Base-by-base conservation (phyloP, 2,888 invertebrate species). In the Ceramica pisi region DNA sequence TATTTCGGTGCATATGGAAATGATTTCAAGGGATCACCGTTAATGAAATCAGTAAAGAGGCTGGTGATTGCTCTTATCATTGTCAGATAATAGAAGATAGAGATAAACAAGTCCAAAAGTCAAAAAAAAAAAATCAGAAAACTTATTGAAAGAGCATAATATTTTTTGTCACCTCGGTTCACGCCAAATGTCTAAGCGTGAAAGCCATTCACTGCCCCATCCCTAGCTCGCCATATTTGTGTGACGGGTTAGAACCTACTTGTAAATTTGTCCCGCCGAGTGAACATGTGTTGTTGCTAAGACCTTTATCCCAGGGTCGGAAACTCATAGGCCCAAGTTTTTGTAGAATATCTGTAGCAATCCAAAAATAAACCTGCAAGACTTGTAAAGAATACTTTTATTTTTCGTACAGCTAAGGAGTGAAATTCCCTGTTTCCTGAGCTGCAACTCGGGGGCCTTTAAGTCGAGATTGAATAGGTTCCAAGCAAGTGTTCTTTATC, bases 161-260 rank as follows among this genome's bases (percentile, higher is more conserved):
- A n/a, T n/a, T n/a, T n/a, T n/a, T 4, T 21, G 57, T 38, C 0
- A 41, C 1, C 19, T 16, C 1, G 4, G n/a, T 21, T 48, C n/a
- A 48, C 48, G 48, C n/a, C 48, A 21, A 8, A 21, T 48, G 41
- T 41, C 12, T n/a, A n/a, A n/a, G n/a, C n/a, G n/a, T n/a, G n/a
- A n/a, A n/a, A n/a, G n/a, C n/a, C 1, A 46, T 8, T 19, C 10
- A n/a, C 19, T 51, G 41, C 68, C 67, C 38, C 79, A 46, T 51
- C 80, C 31, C 79, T 78, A 69, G 1, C 0, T 41, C 65, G 48
- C 65, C 78, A 81, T 79, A 81, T 81, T 82, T 74, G 67, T 9
- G 26, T 68, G 75, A 79, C 79, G 50, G 65, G 67, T 71, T 67
- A 21, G 48, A 31, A 79, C 71, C 56, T 57, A 82, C 80, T 69